Percentiles rank a stretch among this genome's conserved stretches.
Evolutionary conservation across 2,797 vertebrate species (phyloP).

Genomic region (Xerus rutilus): DNA sequence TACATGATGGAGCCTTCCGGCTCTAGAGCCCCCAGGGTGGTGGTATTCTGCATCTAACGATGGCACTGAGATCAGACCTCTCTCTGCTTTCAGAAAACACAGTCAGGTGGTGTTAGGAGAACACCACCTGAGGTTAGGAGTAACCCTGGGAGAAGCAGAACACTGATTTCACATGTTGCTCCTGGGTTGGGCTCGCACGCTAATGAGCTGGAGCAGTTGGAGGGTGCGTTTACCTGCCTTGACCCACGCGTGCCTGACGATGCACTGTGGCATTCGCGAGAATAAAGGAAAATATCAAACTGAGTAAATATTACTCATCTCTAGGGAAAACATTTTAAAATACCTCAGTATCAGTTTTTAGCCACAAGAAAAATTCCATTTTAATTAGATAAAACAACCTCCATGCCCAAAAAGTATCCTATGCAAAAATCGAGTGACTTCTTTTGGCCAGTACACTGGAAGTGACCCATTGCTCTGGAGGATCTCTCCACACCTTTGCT

Average conservation of each 20-base stretch:
- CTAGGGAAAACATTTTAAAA: conserved; percentile 17
- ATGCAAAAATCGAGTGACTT: conserved; percentile 1
- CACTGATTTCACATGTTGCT: background rate
- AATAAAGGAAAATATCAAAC: background rate
- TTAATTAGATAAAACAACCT: conserved; percentile 69
- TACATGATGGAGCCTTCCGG: background rate
- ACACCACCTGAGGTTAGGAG: too few species aligned
- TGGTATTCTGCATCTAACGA: background rate
- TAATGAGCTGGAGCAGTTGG: background rate
- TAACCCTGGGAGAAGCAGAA: background rate
- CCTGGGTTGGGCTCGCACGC: background rate
- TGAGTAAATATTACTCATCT: background rate
- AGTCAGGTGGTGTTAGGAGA: background rate
- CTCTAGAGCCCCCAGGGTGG: background rate
- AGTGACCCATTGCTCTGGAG: conserved; percentile 71
- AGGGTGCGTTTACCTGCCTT: background rate
- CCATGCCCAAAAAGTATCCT: background rate
- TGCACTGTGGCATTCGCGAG: rapidly evolving
- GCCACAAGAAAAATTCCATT: conserved; percentile 54
- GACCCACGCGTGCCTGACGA: background rate
- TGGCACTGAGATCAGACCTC: background rate
- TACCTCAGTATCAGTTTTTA: background rate
- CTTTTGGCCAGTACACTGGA: background rate
- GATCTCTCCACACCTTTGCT: conserved; percentile 76
- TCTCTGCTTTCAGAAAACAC: background rate